These are phyloP conservation scores for Colistium nudipinnis DNA, from an alignment of 2,113 vertebrate species.

Conservation along the genomic window DNA sequence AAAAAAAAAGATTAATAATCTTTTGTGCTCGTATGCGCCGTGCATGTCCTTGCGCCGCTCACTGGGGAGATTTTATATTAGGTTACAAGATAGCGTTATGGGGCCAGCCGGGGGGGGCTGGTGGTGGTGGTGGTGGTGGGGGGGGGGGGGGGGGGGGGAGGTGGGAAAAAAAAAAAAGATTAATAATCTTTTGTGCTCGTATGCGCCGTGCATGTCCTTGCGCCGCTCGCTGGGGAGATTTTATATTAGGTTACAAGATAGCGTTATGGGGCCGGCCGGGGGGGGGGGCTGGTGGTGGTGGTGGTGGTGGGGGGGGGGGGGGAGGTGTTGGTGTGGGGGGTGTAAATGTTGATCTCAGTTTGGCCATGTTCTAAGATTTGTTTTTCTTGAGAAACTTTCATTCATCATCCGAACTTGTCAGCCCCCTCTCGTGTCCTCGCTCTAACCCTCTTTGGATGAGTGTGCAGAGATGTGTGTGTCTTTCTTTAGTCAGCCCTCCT, in stretches of 20 bases:
- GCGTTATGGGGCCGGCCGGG: too few relatives aligned
- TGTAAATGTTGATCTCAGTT: background rate
- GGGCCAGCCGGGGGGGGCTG: too few relatives aligned
- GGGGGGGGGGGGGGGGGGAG: too few relatives aligned
- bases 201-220: background rate
- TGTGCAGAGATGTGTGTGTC: constrained; percentile 22
- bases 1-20: too few relatives aligned
- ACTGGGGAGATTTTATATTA: background rate
- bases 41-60: background rate
- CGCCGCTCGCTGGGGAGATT: background rate
- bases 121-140: too few relatives aligned
- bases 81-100: background rate
- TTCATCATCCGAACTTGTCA: background rate
- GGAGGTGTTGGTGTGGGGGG: too few relatives aligned
- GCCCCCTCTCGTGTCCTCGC: constrained; percentile 27
- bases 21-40: too few relatives aligned
- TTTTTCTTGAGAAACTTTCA: background rate
- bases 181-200: too few relatives aligned
- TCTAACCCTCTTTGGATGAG: constrained; percentile 42
- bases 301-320: too few relatives aligned
- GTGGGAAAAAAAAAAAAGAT: too few relatives aligned
- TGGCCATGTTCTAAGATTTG: background rate
- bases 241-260: background rate
- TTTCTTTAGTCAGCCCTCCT: constrained; percentile 57
- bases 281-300: too few relatives aligned